Evolutionary conservation across 2,797 vertebrate genomes (phyloP).

Genomic region (Yasuhikotakia modesta): DNA sequence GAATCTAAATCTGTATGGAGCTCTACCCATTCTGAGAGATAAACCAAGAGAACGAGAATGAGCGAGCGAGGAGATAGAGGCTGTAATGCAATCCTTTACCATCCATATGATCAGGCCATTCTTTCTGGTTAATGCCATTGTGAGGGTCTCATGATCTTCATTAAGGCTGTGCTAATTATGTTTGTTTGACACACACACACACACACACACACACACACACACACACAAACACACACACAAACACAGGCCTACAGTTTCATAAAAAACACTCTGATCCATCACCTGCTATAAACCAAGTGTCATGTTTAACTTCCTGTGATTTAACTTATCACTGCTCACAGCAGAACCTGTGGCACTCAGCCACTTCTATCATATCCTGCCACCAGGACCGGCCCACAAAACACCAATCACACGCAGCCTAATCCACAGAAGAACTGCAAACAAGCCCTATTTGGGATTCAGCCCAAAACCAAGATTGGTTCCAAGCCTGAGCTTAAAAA

Average conservation of each 20-base stretch:
- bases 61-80: background rate
- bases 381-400: constrained; percentile 37
- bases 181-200: background rate
- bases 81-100: background rate
- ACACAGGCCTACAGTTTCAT: background rate
- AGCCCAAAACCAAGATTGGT: constrained; percentile 24
- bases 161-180: constrained; percentile 51
- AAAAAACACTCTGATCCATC: constrained; percentile 13
- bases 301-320: constrained; percentile 33
- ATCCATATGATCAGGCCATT: constrained; percentile 20
- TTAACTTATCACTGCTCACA: constrained; percentile 37
- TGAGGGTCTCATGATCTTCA: constrained; percentile 42
- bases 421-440: constrained; percentile 34
- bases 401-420: background rate
- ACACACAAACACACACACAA: background rate
- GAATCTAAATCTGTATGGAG: background rate
- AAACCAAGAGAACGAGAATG: constrained; percentile 1
- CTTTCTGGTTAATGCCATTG: constrained; percentile 36
- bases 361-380: constrained; percentile 31
- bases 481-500: constrained; percentile 16
- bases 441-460: constrained; percentile 29
- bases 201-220: no score
- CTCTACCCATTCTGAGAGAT: constrained; percentile 8
- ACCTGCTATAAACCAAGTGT: constrained; percentile 14
- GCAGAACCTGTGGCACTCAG: constrained; percentile 19